Evolutionary conservation across 2,888 invertebrate species (phyloP).

Genomic region (Saturnia japonica): DNA sequence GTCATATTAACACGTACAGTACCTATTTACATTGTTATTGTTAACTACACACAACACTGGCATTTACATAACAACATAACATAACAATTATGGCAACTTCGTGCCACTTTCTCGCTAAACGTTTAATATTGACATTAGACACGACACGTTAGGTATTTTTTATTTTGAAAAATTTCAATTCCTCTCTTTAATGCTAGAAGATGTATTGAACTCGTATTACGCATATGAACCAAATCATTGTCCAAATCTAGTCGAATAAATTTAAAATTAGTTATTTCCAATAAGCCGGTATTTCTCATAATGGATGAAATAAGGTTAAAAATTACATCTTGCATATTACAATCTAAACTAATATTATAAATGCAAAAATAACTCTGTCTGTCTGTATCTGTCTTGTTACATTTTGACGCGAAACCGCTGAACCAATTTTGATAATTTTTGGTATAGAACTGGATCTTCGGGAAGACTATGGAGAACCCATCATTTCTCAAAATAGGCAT

Average conservation of each 20-base stretch:
- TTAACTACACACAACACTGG: conserved; percentile 26
- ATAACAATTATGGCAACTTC: conserved; percentile 43
- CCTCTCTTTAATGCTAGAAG: neutral
- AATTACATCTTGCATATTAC: too few species aligned
- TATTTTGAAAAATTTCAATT: neutral
- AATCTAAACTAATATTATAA: too few species aligned
- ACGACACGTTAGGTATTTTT: neutral
- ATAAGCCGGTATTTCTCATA: neutral
- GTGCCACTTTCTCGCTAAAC: conserved; percentile 48
- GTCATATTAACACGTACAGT: conserved; percentile 15
- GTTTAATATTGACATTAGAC: neutral
- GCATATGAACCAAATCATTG: too few species aligned
- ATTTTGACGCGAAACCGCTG: too few species aligned
- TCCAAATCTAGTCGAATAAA: neutral
- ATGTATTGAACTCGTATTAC: neutral
- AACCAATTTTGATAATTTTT: too few species aligned
- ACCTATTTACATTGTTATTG: conserved; percentile 24
- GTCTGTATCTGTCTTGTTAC: too few species aligned
- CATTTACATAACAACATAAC: conserved; percentile 48
- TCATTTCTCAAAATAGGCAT: too few species aligned
- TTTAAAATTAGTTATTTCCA: neutral
- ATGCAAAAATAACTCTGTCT: too few species aligned
- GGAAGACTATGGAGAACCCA: too few species aligned
- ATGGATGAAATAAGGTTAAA: too few species aligned
- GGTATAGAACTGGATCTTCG: too few species aligned